phyloP scores from a whole-genome alignment of 92 coral and sea anemone genomes.

The Chrysogorgia sp. region DNA sequence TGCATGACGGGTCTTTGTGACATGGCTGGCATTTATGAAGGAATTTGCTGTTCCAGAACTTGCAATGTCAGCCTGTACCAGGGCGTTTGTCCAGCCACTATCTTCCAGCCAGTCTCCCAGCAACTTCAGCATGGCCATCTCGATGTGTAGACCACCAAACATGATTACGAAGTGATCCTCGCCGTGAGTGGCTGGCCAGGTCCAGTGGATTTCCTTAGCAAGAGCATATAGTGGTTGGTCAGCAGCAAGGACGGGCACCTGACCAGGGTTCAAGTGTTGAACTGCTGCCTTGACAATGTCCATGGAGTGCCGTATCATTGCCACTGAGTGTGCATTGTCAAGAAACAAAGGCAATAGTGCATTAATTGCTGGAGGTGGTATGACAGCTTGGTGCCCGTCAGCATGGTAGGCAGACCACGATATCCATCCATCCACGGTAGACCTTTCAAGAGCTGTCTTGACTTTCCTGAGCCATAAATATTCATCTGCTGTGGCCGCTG shows the following conservation, averaged over 20 bases:
- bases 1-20: slow-evolving; percentile 40
- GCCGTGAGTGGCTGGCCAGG: slow-evolving; percentile 35
- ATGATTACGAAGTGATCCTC: slow-evolving; percentile 49
- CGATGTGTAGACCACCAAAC: slow-evolving; percentile 44
- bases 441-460: background rate
- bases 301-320: slow-evolving; percentile 59
- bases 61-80: slow-evolving; percentile 39
- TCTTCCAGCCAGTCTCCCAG: slow-evolving; percentile 43
- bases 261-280: slow-evolving; percentile 55
- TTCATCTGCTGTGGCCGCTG: slow-evolving; percentile 16
- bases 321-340: slow-evolving; percentile 61
- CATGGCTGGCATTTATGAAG: slow-evolving; percentile 39
- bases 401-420: slow-evolving; percentile 67
- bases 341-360: slow-evolving; percentile 57
- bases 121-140: slow-evolving; percentile 30
- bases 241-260: slow-evolving; percentile 53
- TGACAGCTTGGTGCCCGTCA: slow-evolving; percentile 33
- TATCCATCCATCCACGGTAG: slow-evolving; percentile 34
- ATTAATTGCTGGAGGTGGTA: slow-evolving; percentile 44
- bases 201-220: slow-evolving; percentile 56
- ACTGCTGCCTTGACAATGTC: slow-evolving; percentile 41
- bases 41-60: slow-evolving; percentile 42
- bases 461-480: slow-evolving; percentile 17
- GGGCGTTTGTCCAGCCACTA: no score
- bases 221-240: slow-evolving; percentile 58